Conservation (phyloP, 2,113 vertebrate species). For the Sminthopsis crassicaudata region DNA sequence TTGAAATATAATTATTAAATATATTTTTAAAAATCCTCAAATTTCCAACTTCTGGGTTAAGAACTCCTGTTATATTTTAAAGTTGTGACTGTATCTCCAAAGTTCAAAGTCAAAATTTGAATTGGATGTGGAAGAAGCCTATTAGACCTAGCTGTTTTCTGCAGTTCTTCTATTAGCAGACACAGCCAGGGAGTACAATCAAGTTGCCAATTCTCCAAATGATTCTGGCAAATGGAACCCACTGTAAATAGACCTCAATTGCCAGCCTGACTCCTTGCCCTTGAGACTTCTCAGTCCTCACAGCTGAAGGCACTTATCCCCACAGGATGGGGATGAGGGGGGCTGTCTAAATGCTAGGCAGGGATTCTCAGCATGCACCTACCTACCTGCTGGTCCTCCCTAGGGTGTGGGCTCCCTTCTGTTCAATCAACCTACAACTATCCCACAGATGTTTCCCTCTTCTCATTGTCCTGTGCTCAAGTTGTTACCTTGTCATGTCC, state of each 20-base stretch:
- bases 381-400: not conserved
- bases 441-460: not conserved
- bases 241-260: conserved; percentile 12
- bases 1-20: not conserved
- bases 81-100: not conserved
- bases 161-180: not conserved
- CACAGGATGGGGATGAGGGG: not conserved
- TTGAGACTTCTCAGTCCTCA: not conserved
- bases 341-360: not conserved
- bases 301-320: not conserved
- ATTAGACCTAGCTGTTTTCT: not conserved
- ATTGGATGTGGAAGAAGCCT: not conserved
- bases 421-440: not conserved
- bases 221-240: conserved; percentile 27
- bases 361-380: not conserved
- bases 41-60: not conserved
- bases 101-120: conserved; percentile 55
- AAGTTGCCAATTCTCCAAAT: conserved; percentile 50
- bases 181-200: not conserved
- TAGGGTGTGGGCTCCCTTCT: not conserved
- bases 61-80: not conserved
- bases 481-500: not conserved
- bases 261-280: not conserved
- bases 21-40: not conserved
- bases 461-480: not conserved